A percentile compares a stretch with the other conserved stretches of the same genome.
phyloP scores from a whole-genome alignment of 1,140 invertebrate genomes.

The Whitmania pigra region DNA sequence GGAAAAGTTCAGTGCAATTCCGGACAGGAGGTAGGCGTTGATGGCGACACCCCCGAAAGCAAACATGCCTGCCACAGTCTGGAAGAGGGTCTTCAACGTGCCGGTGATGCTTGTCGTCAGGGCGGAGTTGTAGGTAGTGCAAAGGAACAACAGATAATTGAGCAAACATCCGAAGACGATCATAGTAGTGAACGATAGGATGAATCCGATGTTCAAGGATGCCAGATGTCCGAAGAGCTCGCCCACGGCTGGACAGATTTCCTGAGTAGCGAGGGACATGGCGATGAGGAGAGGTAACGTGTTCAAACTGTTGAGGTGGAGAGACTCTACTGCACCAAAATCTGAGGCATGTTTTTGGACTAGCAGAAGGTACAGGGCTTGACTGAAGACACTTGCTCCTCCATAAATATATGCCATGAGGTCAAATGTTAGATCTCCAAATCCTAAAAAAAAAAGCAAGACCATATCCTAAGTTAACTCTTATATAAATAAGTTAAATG shows the following conservation, averaged over 20 bases:
- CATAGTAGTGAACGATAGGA: constrained; percentile 37
- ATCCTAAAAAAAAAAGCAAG: constrained; percentile 32
- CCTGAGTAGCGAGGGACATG: constrained; percentile 31
- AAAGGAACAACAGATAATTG: constrained; percentile 47
- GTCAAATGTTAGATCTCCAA: constrained; percentile 45
- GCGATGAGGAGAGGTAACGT: constrained; percentile 41
- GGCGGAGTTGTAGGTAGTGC: constrained; percentile 45
- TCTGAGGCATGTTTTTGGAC: constrained; percentile 41
- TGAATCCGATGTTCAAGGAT: constrained; percentile 31
- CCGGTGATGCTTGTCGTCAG: constrained; percentile 46
- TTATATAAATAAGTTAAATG: not conserved
- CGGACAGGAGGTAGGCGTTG: constrained; percentile 35
- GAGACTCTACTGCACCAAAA: constrained; percentile 37
- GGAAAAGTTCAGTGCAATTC: constrained; percentile 41
- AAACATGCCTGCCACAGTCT: constrained; percentile 46
- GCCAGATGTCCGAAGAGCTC: not conserved
- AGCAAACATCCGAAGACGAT: constrained; percentile 43
- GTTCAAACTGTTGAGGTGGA: constrained; percentile 44
- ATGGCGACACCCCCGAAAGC: constrained; percentile 44
- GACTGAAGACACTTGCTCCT: constrained; percentile 43
- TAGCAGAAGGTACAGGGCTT: constrained; percentile 44
- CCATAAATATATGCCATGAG: constrained; percentile 43
- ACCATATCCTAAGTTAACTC: not conserved
- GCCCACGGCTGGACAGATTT: constrained; percentile 29
- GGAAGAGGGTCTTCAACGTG: constrained; percentile 42